Percentiles rank a stretch among this genome's conserved stretches.
These are phyloP conservation scores for Physeter macrocephalus DNA, from an alignment of 2,113 vertebrate genomes.

Conservation along the genomic window DNA sequence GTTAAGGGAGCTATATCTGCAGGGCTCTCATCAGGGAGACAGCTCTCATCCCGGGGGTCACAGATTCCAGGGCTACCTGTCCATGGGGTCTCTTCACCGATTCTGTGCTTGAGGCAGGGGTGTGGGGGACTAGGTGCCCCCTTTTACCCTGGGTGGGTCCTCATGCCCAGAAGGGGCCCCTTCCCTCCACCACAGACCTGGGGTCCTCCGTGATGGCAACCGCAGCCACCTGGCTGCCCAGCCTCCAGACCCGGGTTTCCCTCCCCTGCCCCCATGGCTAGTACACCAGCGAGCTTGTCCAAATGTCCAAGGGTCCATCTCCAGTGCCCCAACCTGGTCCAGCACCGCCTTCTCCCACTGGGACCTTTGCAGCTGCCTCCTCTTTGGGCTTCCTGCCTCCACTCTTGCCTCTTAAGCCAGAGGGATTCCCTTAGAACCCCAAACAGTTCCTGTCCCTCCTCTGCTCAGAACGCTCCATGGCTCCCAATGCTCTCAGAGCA, in stretches of 20 bases:
- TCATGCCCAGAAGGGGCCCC: too few species aligned
- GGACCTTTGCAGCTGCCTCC: too few species aligned
- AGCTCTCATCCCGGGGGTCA: background rate
- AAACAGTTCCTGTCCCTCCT: background rate
- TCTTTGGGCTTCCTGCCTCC: background rate
- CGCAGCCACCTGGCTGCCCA: background rate
- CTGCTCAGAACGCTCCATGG: background rate
- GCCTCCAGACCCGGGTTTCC: too few species aligned
- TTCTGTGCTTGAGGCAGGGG: background rate
- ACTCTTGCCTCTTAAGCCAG: background rate
- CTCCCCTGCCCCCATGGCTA: fast-evolving
- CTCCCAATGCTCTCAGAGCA: background rate
- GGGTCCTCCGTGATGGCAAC: background rate
- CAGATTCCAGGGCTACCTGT: background rate
- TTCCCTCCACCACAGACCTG: fast-evolving
- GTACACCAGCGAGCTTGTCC: background rate
- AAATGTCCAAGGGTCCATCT: fast-evolving
- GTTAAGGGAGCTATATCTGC: too few species aligned
- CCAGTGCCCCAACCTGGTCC: too few species aligned
- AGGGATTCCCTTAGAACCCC: background rate
- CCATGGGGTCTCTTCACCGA: background rate
- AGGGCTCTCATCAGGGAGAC: background rate
- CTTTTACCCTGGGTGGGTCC: background rate
- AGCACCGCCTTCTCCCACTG: background rate
- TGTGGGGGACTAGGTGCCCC: background rate